Conservation (phyloP, 1,140 invertebrate genomes). For the Zaprionus ornatus region DNA sequence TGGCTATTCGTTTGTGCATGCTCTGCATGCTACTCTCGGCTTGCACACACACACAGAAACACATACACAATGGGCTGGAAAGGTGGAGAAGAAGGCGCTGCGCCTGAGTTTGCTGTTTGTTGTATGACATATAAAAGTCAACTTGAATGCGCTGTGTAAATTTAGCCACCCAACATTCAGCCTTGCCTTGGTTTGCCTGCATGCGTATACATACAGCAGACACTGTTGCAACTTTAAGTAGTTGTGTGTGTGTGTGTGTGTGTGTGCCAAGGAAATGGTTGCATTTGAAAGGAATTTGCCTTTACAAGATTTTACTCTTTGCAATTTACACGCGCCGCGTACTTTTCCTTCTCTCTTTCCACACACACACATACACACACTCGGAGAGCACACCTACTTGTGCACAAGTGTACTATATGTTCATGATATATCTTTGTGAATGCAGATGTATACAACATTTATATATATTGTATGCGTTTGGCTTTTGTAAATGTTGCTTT, state of each 20-base stretch:
- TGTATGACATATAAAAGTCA: constrained; percentile 80
- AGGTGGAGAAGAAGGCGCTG: constrained; percentile 8
- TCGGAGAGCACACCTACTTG: neutral
- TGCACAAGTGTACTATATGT: neutral
- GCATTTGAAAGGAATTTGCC: constrained; percentile 80
- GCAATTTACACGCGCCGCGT: constrained; percentile 76
- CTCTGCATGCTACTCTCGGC: constrained; percentile 45
- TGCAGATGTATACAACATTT: constrained; percentile 14
- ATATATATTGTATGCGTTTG: constrained; percentile 62
- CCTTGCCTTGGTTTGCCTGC: constrained; percentile 18
- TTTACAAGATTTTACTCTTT: constrained; percentile 82
- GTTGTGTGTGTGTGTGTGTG: constrained; percentile 49
- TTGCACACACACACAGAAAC: constrained; percentile 18
- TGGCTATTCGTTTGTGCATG: constrained; percentile 56
- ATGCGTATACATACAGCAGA: constrained; percentile 4
- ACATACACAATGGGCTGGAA: neutral
- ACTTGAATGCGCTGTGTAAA: constrained; percentile 77
- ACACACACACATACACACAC: constrained; percentile 32
- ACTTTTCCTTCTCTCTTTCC: constrained; percentile 40
- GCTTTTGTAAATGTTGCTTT: constrained; percentile 80
- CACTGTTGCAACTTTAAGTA: constrained; percentile 75
- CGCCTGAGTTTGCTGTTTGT: constrained; percentile 60
- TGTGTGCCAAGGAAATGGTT: constrained; percentile 57
- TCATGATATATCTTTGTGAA: constrained; percentile 6
- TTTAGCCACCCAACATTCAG: constrained; percentile 49